Evolutionary conservation across 2,888 invertebrate genomes (phyloP).

Genomic region (Tetragonisca angustula): DNA sequence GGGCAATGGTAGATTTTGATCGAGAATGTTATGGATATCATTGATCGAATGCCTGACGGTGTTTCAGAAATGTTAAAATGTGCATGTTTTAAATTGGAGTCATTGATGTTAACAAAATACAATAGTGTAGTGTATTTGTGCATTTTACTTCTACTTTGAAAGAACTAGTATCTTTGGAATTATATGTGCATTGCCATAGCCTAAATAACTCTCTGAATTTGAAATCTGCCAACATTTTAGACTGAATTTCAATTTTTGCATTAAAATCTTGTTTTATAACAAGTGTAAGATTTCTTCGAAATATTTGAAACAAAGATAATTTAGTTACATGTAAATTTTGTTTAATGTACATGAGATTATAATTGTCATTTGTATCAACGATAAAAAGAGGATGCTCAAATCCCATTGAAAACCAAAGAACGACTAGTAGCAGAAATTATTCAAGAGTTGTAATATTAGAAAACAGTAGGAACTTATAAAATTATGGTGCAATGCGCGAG

Average conservation of each 20-base stretch:
- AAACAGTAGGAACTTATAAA: constrained; percentile 32
- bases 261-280: constrained; percentile 32
- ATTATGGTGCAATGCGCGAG: constrained; percentile 49
- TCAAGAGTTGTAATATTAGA: constrained; percentile 42
- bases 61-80: constrained; percentile 49
- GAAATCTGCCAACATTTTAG: constrained; percentile 35
- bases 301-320: constrained; percentile 1
- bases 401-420: constrained; percentile 74
- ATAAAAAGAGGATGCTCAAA: constrained; percentile 43
- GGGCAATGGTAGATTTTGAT: constrained; percentile 53
- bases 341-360: constrained; percentile 35
- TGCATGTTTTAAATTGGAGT: constrained; percentile 65
- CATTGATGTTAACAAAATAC: constrained; percentile 66
- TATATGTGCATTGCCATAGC: constrained; percentile 54
- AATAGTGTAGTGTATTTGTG: constrained; percentile 65
- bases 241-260: constrained; percentile 21
- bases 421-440: constrained; percentile 65
- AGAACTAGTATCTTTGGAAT: constrained; percentile 46
- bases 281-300: constrained; percentile 8
- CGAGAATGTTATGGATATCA: constrained; percentile 48
- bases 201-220: constrained; percentile 42
- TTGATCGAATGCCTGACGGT: constrained; percentile 41
- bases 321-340: constrained; percentile 33
- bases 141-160: constrained; percentile 68
- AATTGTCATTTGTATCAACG: constrained; percentile 36